Evolutionary conservation across 2,797 vertebrate genomes (phyloP), one percentile per base, ranked within the genome.

Genomic region (Glossophaga mutica): DNA sequence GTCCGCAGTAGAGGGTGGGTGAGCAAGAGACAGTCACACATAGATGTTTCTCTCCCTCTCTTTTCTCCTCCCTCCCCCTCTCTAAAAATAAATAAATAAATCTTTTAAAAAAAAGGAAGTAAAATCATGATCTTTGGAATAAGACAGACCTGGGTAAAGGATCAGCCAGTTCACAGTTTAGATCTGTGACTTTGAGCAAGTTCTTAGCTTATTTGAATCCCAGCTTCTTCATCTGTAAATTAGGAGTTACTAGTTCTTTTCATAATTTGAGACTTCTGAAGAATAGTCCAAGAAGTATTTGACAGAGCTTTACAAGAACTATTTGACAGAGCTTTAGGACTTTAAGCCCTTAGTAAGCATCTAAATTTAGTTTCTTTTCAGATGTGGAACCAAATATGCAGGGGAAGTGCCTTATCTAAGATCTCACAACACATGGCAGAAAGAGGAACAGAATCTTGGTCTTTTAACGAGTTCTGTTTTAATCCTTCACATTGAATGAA

Each of bases 321-420:
- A 62, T 44, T 68, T 91, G n/a, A 84, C 57, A 79, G 37, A 32
- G 59, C 67, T 84, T 77, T 34, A 59, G 77, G 32, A 85, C 6
- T 91, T 3, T 46, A 76, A 79, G 29, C 4, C 44, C 79, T 91
- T 71, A 84, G 68, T 10, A 86, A 57, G 42, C 34, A 67, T 46
- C 21, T 46, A 68, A 74, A 84, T 57, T 84, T 90, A 71, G 44
- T n/a, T 65, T 95, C 48, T 89, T 92, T 95, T 87, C 55, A 82
- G 55, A 34, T 65, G 32, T 76, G 9, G 34, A 79, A 89, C 91
- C 11, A 57, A 78, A 70, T n/a, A 10, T 48, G 74, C 22, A n/a
- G 3, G 26, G 48, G 32, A 67, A 84, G 21, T 59, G 2, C 79
- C 48, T 59, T 50, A 88, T 48, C 39, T 50, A 89, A 52, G 46